A percentile compares a stretch with the other conserved stretches of the same genome.
phyloP scores from a whole-genome alignment of 23 tunicate genomes.

The Trididemnum miniatum region DNA sequence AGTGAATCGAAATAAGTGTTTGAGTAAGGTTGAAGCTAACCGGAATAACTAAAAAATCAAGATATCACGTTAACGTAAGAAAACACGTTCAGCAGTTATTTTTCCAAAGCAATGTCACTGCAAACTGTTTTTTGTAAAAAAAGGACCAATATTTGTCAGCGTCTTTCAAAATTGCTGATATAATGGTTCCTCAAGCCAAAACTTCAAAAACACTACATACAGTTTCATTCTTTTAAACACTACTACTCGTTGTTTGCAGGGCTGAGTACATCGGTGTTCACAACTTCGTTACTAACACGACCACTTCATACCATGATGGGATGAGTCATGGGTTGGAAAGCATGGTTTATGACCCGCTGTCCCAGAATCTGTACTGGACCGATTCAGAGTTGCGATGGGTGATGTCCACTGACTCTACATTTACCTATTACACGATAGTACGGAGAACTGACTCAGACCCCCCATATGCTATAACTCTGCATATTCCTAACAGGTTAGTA shows the following conservation, averaged over 20 bases:
- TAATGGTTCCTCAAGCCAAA: too few species aligned
- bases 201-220: too few species aligned
- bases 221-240: too few species aligned
- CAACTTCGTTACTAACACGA: slow-evolving; percentile 26
- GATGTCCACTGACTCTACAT: slow-evolving; percentile 38
- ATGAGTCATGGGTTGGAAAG: slow-evolving; percentile 58
- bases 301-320: slow-evolving; percentile 37
- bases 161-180: too few species aligned
- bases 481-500: slow-evolving; percentile 28
- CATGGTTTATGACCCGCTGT: slow-evolving; percentile 54
- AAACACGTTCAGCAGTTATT: too few species aligned
- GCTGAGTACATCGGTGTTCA: slow-evolving; percentile 43
- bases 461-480: slow-evolving; percentile 36
- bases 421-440: slow-evolving; percentile 12
- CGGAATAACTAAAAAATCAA: too few species aligned
- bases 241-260: slow-evolving; percentile 18
- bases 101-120: too few species aligned
- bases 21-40: too few species aligned
- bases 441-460: slow-evolving; percentile 25
- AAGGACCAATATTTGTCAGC: too few species aligned
- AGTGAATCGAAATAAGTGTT: too few species aligned
- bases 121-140: too few species aligned
- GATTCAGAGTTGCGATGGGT: slow-evolving; percentile 54
- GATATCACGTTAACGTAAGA: too few species aligned
- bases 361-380: slow-evolving; percentile 47